Conservation (phyloP, 2,888 invertebrate genomes). For the Petrolisthes manimaculis region DNA sequence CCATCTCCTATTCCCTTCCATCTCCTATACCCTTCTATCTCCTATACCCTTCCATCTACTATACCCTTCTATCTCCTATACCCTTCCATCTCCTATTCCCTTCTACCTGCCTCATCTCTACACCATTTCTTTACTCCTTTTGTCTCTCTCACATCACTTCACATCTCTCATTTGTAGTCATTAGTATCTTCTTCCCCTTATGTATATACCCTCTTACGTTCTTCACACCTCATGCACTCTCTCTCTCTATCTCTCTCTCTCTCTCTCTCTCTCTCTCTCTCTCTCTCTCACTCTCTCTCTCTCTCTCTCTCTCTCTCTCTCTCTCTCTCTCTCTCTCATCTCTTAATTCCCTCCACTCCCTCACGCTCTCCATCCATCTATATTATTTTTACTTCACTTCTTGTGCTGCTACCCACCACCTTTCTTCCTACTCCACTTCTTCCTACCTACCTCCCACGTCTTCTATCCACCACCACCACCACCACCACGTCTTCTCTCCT, state of each 20-base stretch:
- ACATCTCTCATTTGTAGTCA: neutral
- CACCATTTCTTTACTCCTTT: neutral
- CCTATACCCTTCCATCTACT: too few species aligned
- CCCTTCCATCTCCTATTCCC: too few species aligned
- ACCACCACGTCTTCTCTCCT: too few species aligned
- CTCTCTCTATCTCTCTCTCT: neutral
- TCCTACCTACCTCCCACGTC: neutral
- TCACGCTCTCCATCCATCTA: neutral
- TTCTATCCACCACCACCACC: too few species aligned
- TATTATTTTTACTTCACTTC: neutral
- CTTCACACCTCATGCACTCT: neutral
- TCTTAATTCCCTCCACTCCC: neutral
- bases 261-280: neutral
- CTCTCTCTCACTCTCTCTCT: neutral
- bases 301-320: slow-evolving; percentile 10
- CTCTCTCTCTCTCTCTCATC: neutral
- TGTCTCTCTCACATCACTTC: neutral
- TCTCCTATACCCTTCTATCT: too few species aligned
- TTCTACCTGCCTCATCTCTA: neutral
- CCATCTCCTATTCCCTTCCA: too few species aligned
- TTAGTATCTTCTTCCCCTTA: neutral
- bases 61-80: too few species aligned
- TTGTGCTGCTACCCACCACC: neutral
- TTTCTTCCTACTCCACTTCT: neutral
- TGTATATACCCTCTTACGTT: neutral